phyloP scores from a whole-genome alignment of 1,140 invertebrate species.

The Ephestia elutella region DNA sequence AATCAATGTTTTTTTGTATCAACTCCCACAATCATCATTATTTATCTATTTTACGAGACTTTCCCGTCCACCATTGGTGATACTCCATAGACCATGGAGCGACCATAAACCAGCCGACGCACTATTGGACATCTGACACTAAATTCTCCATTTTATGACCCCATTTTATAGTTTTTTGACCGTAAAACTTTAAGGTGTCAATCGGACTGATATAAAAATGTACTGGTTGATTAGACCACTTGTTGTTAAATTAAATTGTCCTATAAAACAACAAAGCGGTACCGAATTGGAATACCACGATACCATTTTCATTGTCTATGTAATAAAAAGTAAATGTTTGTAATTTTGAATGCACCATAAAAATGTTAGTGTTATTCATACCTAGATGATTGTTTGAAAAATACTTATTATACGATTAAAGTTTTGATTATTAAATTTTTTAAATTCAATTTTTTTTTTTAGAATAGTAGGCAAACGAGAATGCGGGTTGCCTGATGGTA shows the following conservation, averaged over 20 bases:
- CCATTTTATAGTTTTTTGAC: slow-evolving; percentile 23
- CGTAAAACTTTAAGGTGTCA: slow-evolving; percentile 13
- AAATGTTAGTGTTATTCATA: too few species aligned
- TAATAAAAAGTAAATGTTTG: neutral
- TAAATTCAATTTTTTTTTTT: too few species aligned
- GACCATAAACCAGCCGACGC: slow-evolving; percentile 26
- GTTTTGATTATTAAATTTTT: too few species aligned
- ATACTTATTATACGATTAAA: too few species aligned
- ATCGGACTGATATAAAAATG: neutral
- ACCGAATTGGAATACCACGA: neutral
- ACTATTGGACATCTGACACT: slow-evolving; percentile 24
- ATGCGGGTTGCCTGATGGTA: too few species aligned
- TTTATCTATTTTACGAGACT: slow-evolving; percentile 53
- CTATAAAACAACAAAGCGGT: slow-evolving; percentile 5
- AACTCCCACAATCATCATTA: slow-evolving; percentile 25
- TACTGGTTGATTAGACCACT: neutral
- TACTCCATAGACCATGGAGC: slow-evolving; percentile 8
- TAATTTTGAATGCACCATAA: neutral
- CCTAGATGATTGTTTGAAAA: too few species aligned
- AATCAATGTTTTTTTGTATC: neutral
- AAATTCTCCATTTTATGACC: slow-evolving; percentile 29
- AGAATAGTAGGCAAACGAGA: too few species aligned
- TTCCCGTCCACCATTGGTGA: slow-evolving; percentile 42
- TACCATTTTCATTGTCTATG: neutral
- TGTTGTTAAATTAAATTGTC: slow-evolving; percentile 3